These are phyloP conservation scores for Alauda arvensis DNA, from an alignment of 2,797 vertebrate species.

Conservation along the genomic window DNA sequence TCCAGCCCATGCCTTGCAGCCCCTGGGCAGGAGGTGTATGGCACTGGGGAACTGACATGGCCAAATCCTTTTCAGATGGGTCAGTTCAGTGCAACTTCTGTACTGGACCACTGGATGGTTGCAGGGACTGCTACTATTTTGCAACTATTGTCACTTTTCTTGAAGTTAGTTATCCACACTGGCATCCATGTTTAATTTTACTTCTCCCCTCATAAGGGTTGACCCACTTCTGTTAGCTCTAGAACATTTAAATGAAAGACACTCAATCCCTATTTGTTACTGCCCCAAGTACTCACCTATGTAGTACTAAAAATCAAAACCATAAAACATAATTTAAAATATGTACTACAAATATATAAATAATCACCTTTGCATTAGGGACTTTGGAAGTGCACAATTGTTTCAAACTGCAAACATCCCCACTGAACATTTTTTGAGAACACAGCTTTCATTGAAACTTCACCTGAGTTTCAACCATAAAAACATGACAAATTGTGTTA, in stretches of 20 bases:
- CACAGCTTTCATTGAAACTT: background rate
- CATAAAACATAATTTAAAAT: background rate
- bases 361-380: background rate
- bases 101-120: background rate
- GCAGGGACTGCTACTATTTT: background rate
- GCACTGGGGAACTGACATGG: background rate
- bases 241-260: background rate
- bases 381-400: background rate
- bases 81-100: background rate
- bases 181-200: background rate
- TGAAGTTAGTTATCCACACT: background rate
- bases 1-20: background rate
- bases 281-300: background rate
- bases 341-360: background rate
- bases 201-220: background rate
- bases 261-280: background rate
- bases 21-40: background rate
- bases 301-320: background rate
- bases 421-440: background rate
- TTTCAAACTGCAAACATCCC: background rate
- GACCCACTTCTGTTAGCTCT: background rate
- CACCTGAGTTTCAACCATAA: background rate
- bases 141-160: background rate
- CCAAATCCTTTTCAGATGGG: background rate
- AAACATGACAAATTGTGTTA: background rate